Base-by-base conservation (phyloP, 2,888 invertebrate genomes). In the Scaptomyza parva region DNA sequence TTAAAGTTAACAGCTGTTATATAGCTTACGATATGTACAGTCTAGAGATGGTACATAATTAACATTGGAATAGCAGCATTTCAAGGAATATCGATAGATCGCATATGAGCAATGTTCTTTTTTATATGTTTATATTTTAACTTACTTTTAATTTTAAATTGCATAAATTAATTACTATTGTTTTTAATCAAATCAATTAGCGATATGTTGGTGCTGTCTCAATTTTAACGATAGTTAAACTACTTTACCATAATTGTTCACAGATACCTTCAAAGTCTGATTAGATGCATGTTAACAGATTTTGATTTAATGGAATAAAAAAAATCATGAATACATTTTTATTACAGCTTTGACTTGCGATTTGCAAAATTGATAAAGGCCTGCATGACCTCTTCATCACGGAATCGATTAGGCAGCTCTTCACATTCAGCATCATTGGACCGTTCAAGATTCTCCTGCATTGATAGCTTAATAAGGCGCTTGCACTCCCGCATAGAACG, bases 361-460 rank as follows among this genome's bases (percentile, higher is more conserved):
- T 51, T 64, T 3, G 77, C 43, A 62, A 90, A 90, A 33, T 75
- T 53, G 0, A 88, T 35, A 3, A 91, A 88, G 3, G 95, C 95
- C 53, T 94, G 92, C 33, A 93, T 84, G 84, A 95, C 95, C 70
- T 96, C 96, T 45, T 95, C 93, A 1, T 95, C 94, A 58, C 92
- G 89, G 92, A 95, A 94, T 53, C 96, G 92, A 74, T 94, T 93
- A 9, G 91, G 88, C 4, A 98, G 91, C 77, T 94, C 92, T 17
- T 94, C 92, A 59, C 94, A 93, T 92, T 99, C 99, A 17, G 91
- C 92, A 28, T 93, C 91, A 90, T 96, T 95, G 11, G 94, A 93
- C 85, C 93, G 91, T 62, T 95, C 92, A n/a, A 98, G 92, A 39
- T 93, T 89, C 4, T 94, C 92, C 51, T 93, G 93, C 45, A 95